These are phyloP conservation scores for Penaeus indicus DNA, from an alignment of 1,140 invertebrate species.

Conservation along the genomic window DNA sequence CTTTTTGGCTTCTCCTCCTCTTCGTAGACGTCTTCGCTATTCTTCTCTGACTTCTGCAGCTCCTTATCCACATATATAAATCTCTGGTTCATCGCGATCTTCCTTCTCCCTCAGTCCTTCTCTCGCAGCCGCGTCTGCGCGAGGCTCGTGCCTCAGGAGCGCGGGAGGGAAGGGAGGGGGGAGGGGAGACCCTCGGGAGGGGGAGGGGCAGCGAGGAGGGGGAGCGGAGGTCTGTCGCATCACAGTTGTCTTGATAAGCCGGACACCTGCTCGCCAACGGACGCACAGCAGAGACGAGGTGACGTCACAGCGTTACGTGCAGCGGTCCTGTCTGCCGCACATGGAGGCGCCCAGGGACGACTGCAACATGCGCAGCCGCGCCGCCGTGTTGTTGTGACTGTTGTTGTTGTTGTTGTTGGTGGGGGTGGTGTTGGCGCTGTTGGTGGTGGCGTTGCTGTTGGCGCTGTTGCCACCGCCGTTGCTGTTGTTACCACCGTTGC, in stretches of 20 bases:
- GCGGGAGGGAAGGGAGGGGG: too few species aligned
- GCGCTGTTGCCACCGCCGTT: slow-evolving; percentile 21
- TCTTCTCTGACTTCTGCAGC: too few species aligned
- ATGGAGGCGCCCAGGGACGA: slow-evolving; percentile 26
- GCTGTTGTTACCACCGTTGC: slow-evolving; percentile 21
- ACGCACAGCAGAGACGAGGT: neutral
- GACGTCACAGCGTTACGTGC: slow-evolving; percentile 47
- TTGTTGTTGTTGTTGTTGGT: slow-evolving; percentile 32
- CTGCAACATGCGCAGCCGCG: slow-evolving; percentile 54
- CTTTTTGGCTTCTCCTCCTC: neutral
- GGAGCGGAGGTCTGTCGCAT: slow-evolving; percentile 6
- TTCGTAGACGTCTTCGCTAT: neutral
- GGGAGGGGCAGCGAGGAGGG: neutral
- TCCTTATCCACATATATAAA: too few species aligned
- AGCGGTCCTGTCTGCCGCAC: slow-evolving; percentile 56
- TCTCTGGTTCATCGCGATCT: too few species aligned
- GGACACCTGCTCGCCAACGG: slow-evolving; percentile 2
- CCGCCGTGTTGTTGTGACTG: slow-evolving; percentile 43
- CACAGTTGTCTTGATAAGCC: slow-evolving; percentile 12
- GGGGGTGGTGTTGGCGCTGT: neutral
- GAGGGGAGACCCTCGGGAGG: too few species aligned
- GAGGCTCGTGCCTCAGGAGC: too few species aligned
- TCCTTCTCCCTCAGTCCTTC: too few species aligned
- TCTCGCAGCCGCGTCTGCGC: too few species aligned
- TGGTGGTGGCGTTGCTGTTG: slow-evolving; percentile 13